Base-by-base conservation (phyloP, 2,113 vertebrate genomes). In the Takifugu flavidus region DNA sequence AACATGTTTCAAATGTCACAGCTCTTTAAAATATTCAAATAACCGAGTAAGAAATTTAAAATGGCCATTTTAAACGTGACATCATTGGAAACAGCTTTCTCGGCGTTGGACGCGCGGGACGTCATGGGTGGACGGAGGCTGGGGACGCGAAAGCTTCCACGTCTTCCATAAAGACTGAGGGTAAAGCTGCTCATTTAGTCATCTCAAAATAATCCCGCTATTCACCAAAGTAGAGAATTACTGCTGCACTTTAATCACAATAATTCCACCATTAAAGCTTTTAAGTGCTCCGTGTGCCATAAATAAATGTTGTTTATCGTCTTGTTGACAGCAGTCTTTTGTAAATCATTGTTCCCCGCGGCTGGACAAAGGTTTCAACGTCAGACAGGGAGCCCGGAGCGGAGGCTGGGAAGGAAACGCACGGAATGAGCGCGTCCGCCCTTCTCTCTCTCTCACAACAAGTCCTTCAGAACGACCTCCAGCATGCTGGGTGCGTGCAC, bases 1-100 rank as follows among this genome's bases (percentile, higher is more conserved):
- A 76, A 52, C 0, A 2, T 14, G 5, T 59, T 27, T 57, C 15
- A 7, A 59, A 47, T 65, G 31, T 62, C 62, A 52, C 59, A 58
- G 46, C 46, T 26, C 58, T 50, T 39, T 65, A 39, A 77, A 77
- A 80, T 78, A 76, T 78, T 71, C 65, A 70, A 56, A 65, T 63
- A 78, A 80, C 74, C 77, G 76, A 59, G 39, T 56, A 27, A 47
- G 62, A 60, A 52, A 70, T 39, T 39, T 39, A 39, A 52, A 2
- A 25, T 29, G 20, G 20, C 20, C 20, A 20, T 20, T 20, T 20
- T 20, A 77, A 62, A 65, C 5, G 13, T 20, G 49, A 53, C 59
- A 6, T 42, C 46, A 26, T 56, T 56, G 50, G 20, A 45, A 67
- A 78, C 64, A 72, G 75, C 74, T 72, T 31, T 60, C 20, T 65